Evolutionary conservation across 2,113 vertebrate genomes (phyloP).

Genomic region (Heptranchias perlo): DNA sequence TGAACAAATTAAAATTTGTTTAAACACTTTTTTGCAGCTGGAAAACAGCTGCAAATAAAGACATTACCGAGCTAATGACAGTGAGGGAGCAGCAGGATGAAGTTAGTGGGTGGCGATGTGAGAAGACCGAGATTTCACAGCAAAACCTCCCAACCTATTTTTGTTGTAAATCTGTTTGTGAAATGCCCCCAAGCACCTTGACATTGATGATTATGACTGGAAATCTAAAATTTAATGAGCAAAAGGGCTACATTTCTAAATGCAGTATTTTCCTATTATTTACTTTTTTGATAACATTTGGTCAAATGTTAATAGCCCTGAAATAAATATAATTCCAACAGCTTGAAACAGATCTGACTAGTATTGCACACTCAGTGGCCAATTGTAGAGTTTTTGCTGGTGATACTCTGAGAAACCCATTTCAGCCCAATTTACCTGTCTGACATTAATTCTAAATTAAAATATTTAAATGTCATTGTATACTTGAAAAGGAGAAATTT

Average conservation of each 20-base stretch:
- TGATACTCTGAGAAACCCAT: neutral
- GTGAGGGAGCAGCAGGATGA: neutral
- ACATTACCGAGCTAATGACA: neutral
- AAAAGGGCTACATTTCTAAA: neutral
- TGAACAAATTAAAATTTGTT: conserved; percentile 16
- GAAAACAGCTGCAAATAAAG: conserved; percentile 23
- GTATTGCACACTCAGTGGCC: neutral
- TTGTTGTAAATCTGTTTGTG: neutral
- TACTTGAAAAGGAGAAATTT: neutral
- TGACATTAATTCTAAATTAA: neutral
- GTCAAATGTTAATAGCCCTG: neutral
- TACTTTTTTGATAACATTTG: neutral
- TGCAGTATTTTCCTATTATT: neutral
- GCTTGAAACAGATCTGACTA: neutral
- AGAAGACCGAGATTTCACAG: neutral
- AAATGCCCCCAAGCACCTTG: conserved; percentile 4
- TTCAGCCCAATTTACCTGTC: neutral
- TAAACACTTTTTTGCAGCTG: neutral
- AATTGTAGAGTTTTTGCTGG: neutral
- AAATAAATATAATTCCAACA: neutral
- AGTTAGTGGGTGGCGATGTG: neutral
- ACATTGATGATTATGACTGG: neutral
- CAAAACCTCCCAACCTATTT: conserved; percentile 17
- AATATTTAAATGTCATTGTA: neutral
- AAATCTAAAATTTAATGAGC: neutral